These are phyloP conservation scores for Salticus scenicus DNA, from an alignment of 2,888 invertebrate genomes.

Conservation along the genomic window DNA sequence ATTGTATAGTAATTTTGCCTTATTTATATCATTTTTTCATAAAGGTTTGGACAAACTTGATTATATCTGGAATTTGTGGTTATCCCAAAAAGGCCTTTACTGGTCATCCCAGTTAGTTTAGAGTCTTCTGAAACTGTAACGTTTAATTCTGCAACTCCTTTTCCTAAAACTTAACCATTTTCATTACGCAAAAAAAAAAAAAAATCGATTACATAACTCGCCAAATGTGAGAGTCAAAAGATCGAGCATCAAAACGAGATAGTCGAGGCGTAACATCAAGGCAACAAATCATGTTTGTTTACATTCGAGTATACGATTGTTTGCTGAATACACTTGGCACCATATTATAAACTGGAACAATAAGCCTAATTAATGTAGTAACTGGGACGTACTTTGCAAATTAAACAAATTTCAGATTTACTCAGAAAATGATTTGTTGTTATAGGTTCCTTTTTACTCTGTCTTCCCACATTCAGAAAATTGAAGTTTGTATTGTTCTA, in stretches of 20 bases:
- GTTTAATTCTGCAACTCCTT: too few species aligned
- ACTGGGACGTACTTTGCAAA: slow-evolving; percentile 60
- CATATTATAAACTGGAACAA: slow-evolving; percentile 63
- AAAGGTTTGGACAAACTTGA: too few species aligned
- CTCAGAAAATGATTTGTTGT: slow-evolving; percentile 58
- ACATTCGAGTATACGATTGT: slow-evolving; percentile 58
- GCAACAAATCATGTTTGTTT: slow-evolving; percentile 69
- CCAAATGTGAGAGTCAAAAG: slow-evolving; percentile 18
- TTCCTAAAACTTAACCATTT: too few species aligned
- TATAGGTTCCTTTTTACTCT: not conserved
- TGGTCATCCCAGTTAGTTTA: too few species aligned
- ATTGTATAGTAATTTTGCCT: too few species aligned
- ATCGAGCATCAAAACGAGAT: slow-evolving; percentile 45
- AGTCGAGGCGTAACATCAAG: slow-evolving; percentile 58
- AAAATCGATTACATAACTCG: slow-evolving; percentile 7
- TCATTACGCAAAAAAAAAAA: too few species aligned
- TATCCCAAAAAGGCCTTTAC: too few species aligned
- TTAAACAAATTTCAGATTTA: slow-evolving; percentile 69
- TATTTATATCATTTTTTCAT: too few species aligned
- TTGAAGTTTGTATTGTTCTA: slow-evolving; percentile 62
- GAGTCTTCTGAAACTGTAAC: too few species aligned
- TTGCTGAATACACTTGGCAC: slow-evolving; percentile 58
- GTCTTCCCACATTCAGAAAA: slow-evolving; percentile 35
- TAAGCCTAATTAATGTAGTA: slow-evolving; percentile 69
- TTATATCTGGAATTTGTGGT: too few species aligned